Conservation (phyloP, 2,797 vertebrate species). For the Acanthornis magna region DNA sequence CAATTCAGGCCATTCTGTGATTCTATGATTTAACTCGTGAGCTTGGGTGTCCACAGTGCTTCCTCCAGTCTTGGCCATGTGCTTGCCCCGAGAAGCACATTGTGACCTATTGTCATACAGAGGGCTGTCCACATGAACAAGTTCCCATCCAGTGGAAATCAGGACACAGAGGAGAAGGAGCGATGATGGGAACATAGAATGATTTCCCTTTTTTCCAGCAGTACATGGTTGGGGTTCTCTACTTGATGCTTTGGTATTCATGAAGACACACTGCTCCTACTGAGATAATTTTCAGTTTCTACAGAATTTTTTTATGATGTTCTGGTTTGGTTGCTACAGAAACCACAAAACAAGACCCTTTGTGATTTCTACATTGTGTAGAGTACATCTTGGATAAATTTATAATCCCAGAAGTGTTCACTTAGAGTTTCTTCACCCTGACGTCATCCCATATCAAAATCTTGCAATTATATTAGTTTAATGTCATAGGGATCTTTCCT, state of each 20-base stretch:
- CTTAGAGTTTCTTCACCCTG: background rate
- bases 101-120: background rate
- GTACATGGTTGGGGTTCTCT: accelerated
- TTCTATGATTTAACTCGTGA: background rate
- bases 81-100: background rate
- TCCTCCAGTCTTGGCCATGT: background rate
- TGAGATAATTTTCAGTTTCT: background rate
- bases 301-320: background rate
- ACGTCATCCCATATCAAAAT: background rate
- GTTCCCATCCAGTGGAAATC: background rate
- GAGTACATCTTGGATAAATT: background rate
- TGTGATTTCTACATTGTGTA: background rate
- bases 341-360: background rate
- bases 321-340: background rate
- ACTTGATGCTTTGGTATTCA: background rate
- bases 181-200: background rate
- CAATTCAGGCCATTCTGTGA: background rate
- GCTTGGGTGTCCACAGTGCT: background rate
- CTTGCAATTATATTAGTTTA: background rate
- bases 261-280: background rate
- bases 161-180: background rate
- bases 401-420: background rate
- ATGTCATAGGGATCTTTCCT: background rate
- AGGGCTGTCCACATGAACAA: background rate
- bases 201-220: background rate